Conservation (phyloP, 2,888 invertebrate species). For the Chouioia cunea region DNA sequence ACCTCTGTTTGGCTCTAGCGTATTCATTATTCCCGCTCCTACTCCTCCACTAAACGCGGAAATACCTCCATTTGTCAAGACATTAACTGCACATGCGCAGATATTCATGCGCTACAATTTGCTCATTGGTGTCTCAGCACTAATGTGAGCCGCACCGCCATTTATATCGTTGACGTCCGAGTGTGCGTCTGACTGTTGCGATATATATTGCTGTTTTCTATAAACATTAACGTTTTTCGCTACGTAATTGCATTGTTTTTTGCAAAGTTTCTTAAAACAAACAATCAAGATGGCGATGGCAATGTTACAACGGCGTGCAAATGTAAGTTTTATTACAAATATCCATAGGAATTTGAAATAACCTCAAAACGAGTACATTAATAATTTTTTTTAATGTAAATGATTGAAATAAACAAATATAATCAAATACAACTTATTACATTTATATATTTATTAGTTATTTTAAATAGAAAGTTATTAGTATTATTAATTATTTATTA, state of each 20-base stretch:
- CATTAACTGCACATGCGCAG: no score
- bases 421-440: background rate
- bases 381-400: constrained; percentile 5
- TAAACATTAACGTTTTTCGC: no score
- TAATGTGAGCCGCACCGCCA: no score
- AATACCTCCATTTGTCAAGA: no score
- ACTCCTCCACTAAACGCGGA: no score
- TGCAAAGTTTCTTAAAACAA: background rate
- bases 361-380: constrained; percentile 15
- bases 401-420: background rate
- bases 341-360: background rate
- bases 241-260: background rate
- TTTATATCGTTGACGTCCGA: no score
- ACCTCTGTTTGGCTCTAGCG: no score
- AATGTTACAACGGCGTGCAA: constrained; percentile 79
- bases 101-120: no score
- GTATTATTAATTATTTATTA: background rate
- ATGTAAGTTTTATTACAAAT: constrained; percentile 72
- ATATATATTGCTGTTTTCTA: no score
- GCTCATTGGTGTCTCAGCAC: no score
- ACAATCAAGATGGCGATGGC: constrained; percentile 71
- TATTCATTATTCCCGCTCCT: no score
- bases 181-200: no score
- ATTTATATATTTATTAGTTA: background rate
- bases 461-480: background rate